These are phyloP conservation scores for Pinctada fucata DNA, from an alignment of 2,888 invertebrate species.

Conservation along the genomic window DNA sequence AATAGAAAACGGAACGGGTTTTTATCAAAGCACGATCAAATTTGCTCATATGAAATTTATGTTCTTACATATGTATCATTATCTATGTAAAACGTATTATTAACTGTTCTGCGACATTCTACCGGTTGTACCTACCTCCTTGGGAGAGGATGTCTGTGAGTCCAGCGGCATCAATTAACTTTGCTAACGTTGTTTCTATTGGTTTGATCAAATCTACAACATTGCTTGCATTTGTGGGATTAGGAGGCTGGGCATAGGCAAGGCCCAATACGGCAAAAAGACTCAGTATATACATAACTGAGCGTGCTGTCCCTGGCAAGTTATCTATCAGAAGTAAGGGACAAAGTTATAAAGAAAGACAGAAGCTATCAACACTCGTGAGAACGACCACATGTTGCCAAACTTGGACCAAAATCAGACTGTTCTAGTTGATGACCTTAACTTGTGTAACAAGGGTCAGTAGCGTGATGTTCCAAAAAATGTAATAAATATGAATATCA, in stretches of 20 bases:
- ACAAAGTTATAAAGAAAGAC: not conserved
- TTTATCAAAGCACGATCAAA: no score
- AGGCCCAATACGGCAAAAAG: not conserved
- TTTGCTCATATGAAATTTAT: no score
- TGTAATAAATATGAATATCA: no score
- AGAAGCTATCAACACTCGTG: not conserved
- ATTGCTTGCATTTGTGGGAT: slow-evolving; percentile 1
- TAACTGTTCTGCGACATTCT: no score
- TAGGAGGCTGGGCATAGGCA: not conserved
- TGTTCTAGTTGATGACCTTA: not conserved
- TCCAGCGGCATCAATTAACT: slow-evolving; percentile 48
- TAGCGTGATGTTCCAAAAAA: no score
- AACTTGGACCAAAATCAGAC: not conserved
- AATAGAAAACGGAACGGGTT: no score
- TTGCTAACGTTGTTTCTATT: slow-evolving; percentile 25
- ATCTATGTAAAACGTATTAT: no score
- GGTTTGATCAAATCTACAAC: slow-evolving; percentile 4
- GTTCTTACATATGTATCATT: no score
- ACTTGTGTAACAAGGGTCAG: no score
- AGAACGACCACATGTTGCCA: not conserved
- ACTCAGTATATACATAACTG: not conserved
- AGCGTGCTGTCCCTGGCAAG: not conserved
- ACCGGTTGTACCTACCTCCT: slow-evolving; percentile 39
- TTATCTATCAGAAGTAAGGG: not conserved
- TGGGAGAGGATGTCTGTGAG: slow-evolving; percentile 44